These are phyloP conservation scores for Pavo muticus DNA, from an alignment of 2,113 vertebrate genomes.

Conservation along the genomic window DNA sequence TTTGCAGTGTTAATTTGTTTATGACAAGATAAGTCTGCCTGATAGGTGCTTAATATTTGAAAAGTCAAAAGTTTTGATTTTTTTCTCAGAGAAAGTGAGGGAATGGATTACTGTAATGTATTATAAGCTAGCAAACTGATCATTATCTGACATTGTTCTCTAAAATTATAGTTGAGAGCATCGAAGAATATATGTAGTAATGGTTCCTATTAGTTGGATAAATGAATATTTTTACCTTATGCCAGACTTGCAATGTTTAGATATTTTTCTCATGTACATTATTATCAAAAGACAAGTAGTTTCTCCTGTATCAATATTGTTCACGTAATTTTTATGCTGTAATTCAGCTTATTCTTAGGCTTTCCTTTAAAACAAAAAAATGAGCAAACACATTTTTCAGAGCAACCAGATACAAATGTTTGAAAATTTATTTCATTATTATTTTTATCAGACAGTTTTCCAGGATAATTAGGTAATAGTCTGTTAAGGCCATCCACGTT, in stretches of 20 bases:
- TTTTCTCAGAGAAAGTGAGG: not conserved
- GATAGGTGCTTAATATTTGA: not conserved
- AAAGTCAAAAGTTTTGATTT: slow-evolving; percentile 1
- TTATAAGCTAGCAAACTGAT: not conserved
- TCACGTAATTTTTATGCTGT: not conserved
- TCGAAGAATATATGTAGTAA: not conserved
- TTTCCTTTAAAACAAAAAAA: not conserved
- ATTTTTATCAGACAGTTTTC: not conserved
- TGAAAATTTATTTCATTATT: not conserved
- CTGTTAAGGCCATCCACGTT: not conserved
- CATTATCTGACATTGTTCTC: not conserved
- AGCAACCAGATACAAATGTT: not conserved
- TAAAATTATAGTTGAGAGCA: not conserved
- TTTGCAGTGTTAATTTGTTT: not conserved
- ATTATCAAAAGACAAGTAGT: not conserved
- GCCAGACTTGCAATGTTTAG: not conserved
- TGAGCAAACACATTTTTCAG: not conserved
- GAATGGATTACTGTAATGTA: not conserved
- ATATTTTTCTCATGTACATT: not conserved
- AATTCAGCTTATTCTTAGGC: not conserved
- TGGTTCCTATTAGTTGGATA: not conserved
- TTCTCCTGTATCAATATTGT: not conserved
- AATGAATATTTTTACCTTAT: not conserved
- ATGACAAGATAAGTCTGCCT: not conserved
- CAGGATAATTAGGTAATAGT: not conserved